Evolutionary conservation across 1,140 invertebrate species (phyloP).

Genomic region (Gryllus bimaculatus): DNA sequence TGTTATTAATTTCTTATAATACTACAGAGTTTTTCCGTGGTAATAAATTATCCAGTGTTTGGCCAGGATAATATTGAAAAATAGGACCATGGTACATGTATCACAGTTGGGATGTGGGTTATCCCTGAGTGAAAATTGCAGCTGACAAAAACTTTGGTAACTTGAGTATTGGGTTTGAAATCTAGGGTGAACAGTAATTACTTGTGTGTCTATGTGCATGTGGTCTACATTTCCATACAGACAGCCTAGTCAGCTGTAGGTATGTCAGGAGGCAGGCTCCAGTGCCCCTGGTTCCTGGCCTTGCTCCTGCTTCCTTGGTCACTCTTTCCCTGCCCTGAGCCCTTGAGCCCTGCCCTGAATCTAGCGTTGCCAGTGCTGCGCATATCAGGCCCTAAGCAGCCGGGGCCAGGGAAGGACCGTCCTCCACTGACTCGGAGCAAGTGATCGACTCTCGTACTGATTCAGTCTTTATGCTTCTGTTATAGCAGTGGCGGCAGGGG

Average conservation of each 20-base stretch:
- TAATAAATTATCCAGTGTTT: no score
- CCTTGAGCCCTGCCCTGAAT: not conserved
- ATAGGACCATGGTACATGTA: no score
- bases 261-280: not conserved
- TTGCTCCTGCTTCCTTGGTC: not conserved
- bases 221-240: not conserved
- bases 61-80: no score
- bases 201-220: not conserved
- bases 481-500: conserved; percentile 76
- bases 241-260: not conserved
- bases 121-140: no score
- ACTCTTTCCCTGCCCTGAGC: not conserved
- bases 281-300: not conserved
- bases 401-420: not conserved
- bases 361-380: not conserved
- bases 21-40: no score
- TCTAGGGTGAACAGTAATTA: not conserved
- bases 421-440: not conserved
- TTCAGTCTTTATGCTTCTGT: conserved; percentile 54
- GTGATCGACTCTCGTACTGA: conserved; percentile 17
- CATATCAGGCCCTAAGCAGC: not conserved
- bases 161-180: not conserved
- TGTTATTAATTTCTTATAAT: no score
- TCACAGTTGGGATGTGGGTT: no score
- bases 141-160: not conserved